Percentiles rank a stretch among this genome's conserved stretches.
Conservation (phyloP, 2,113 vertebrate species). For the Catharus fuscescens region DNA sequence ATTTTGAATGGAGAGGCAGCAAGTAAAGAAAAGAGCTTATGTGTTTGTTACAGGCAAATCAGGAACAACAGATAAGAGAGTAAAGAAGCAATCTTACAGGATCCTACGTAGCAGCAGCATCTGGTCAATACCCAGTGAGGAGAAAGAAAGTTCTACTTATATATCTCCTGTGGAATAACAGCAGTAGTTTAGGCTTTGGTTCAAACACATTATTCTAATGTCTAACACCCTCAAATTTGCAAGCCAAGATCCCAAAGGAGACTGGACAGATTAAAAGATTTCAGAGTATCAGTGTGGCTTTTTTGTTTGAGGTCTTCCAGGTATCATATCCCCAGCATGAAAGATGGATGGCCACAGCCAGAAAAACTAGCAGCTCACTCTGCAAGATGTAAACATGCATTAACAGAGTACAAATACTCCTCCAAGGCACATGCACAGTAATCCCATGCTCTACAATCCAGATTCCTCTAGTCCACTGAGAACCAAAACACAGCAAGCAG, state of each 20-base stretch:
- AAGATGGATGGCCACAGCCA: not conserved
- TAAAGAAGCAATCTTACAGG: not conserved
- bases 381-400: not conserved
- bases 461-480: not conserved
- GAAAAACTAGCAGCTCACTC: not conserved
- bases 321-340: not conserved
- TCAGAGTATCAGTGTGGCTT: not conserved
- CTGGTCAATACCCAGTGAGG: not conserved
- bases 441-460: not conserved
- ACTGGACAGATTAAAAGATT: not conserved
- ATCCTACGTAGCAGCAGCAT: not conserved
- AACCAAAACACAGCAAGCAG: not conserved
- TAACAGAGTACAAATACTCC: not conserved
- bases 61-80: not conserved
- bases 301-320: not conserved
- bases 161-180: not conserved
- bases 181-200: not conserved
- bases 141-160: not conserved
- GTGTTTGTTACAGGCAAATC: not conserved
- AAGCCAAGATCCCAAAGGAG: not conserved
- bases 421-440: not conserved
- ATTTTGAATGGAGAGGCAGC: not conserved
- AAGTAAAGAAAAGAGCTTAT: not conserved
- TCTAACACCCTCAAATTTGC: not conserved
- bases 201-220: not conserved